Conservation (phyloP, 2,888 invertebrate genomes). For the Suillia variegata region DNA sequence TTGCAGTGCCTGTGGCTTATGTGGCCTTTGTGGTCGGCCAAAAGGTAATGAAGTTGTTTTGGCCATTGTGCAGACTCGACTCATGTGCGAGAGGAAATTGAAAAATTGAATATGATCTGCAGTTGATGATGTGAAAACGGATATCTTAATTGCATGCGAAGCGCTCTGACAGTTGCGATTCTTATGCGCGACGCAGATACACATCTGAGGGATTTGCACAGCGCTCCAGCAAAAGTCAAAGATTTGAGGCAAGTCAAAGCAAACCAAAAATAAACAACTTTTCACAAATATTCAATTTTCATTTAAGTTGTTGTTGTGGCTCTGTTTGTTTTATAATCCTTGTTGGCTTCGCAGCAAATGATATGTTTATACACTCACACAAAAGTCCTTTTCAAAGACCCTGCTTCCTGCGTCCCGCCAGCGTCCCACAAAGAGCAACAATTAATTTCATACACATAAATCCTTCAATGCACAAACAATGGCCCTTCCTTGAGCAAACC, state of each 20-base stretch:
- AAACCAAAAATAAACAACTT: not conserved
- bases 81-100: not conserved
- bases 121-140: not conserved
- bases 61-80: not conserved
- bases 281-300: not conserved
- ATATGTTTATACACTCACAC: not conserved
- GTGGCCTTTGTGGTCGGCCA: not conserved
- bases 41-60: not conserved
- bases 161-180: conserved; percentile 7
- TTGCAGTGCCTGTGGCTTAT: not conserved
- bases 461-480: conserved; percentile 9
- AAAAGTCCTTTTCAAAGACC: not conserved
- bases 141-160: conserved; percentile 8
- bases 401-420: conserved; percentile 9
- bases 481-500: too few species aligned
- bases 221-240: too few species aligned
- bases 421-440: conserved; percentile 43
- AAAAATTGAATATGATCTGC: not conserved
- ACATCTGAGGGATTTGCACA: conserved; percentile 28
- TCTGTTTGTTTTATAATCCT: not conserved
- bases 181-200: conserved; percentile 40
- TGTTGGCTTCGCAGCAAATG: not conserved
- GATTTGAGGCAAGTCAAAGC: not conserved
- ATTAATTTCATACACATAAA: conserved; percentile 51
- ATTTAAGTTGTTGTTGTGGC: not conserved